Base-by-base conservation (phyloP, 1,140 invertebrate species). In the Himalopsyche phryganea region DNA sequence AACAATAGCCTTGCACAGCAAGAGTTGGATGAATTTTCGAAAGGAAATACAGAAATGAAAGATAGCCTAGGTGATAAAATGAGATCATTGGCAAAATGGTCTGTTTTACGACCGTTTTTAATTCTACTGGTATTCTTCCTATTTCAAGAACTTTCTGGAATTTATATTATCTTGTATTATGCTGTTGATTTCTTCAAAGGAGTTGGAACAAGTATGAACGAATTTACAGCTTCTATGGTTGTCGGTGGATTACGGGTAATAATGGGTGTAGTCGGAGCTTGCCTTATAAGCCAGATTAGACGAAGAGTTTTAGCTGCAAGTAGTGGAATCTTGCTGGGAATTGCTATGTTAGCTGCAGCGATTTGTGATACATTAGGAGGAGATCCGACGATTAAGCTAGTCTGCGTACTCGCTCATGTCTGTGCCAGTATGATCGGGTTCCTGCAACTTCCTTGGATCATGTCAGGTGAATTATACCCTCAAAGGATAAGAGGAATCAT, bases 151-250 rank as follows among this genome's bases (percentile, higher is more conserved):
- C 75, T 85, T 45, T 85, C 83, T 0, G 87, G 87, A 2, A 87
- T 88, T 13, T 88, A 91, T 71, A 84, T 87, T 1, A 83, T 91
- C 5, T 75, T 91, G 32, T 91, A 88, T 68, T 91, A 90, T 63
- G 84, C 85, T 0, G 85, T 89, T 0, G 81, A 80, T 50, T 81
- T 89, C 64, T 84, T 89, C 65, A 77, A 84, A 57, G 80, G 85
- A 6, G 82, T 86, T 11, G 83, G 85, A 2, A 76, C 84, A 6
- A 79, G 79, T 50, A 73, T 90, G 1, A 82, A 91, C 60, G 84
- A 84, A 36, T 85, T 85, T 61, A 72, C 84, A 0, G 83, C 84
- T 0, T 87, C 88, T 1, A 89, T 93, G 33, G 83, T 88, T 7
- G 83, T 93, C 1, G 90, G 88, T 0, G 75, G 79, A 1, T 82